A percentile compares a stretch with the other conserved stretches of the same genome.
phyloP scores from a whole-genome alignment of 2,888 invertebrate species.

The Protonemura montana region DNA sequence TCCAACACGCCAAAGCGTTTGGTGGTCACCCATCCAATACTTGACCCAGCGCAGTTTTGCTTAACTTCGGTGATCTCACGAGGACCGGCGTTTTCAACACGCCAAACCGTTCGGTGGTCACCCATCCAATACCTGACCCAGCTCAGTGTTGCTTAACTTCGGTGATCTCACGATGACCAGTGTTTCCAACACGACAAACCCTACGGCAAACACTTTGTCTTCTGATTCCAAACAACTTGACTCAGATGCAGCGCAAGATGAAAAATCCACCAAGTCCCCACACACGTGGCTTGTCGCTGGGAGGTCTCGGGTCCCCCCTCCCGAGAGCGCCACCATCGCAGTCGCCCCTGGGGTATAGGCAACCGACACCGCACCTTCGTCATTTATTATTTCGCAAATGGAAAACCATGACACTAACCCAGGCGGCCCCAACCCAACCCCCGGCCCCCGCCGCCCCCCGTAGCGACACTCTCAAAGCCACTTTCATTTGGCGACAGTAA shows the following conservation, averaged over 20 bases:
- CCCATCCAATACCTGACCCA: too few relatives aligned
- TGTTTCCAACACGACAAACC: too few relatives aligned
- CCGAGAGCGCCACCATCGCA: background rate
- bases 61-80: too few relatives aligned
- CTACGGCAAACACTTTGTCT: too few relatives aligned
- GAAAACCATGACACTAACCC: background rate
- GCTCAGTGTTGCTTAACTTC: too few relatives aligned
- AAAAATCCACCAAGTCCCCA: background rate
- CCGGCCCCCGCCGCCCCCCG: background rate
- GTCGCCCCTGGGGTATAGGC: background rate
- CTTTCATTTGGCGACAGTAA: background rate
- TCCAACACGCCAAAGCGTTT: too few relatives aligned
- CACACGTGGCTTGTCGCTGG: background rate
- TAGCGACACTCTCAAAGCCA: background rate
- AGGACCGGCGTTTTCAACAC: too few relatives aligned
- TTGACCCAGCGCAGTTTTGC: too few relatives aligned
- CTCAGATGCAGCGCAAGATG: background rate
- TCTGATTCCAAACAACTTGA: background rate
- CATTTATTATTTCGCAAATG: constrained; percentile 35
- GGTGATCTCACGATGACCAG: too few relatives aligned
- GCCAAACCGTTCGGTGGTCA: too few relatives aligned
- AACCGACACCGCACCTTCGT: constrained; percentile 18
- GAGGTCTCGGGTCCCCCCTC: background rate
- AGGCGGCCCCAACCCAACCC: background rate
- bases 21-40: too few relatives aligned